Evolutionary conservation across 2,888 invertebrate genomes (phyloP).

Genomic region (Harpalus rufipes): DNA sequence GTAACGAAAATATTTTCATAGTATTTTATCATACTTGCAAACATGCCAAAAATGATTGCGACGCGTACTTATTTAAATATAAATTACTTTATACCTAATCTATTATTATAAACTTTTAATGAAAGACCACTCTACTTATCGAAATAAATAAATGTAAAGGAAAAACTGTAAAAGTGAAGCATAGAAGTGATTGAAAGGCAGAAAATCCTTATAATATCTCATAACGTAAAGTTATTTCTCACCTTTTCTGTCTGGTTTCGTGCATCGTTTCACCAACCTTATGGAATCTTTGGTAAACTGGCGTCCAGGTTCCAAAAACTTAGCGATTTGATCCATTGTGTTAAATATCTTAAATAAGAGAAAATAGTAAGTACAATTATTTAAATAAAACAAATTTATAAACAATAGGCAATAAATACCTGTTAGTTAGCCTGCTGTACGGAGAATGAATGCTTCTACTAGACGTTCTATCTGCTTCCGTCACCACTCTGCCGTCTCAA

Average conservation of each 20-base stretch:
- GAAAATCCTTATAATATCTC: not conserved
- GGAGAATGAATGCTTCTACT: slow-evolving; percentile 36
- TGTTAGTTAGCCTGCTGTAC: slow-evolving; percentile 57
- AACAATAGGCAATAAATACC: slow-evolving; percentile 60
- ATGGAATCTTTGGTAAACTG: slow-evolving; percentile 99
- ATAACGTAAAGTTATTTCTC: slow-evolving; percentile 69
- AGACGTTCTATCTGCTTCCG: slow-evolving; percentile 28
- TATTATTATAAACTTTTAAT: not conserved
- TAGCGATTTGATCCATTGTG: slow-evolving; percentile 97
- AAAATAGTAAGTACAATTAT: slow-evolving; percentile 40
- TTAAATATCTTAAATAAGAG: slow-evolving; percentile 67
- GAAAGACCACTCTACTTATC: not conserved
- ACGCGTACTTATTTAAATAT: not conserved
- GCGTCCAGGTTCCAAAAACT: slow-evolving; percentile 95
- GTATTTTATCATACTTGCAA: slow-evolving; percentile 10
- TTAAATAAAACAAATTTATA: slow-evolving; percentile 14
- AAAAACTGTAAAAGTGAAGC: slow-evolving; percentile 18
- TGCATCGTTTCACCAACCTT: slow-evolving; percentile 98
- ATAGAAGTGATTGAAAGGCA: not conserved
- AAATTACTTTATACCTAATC: not conserved
- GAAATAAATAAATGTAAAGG: not conserved
- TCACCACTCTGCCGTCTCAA: slow-evolving; percentile 50
- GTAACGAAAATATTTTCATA: not conserved
- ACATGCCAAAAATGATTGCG: slow-evolving; percentile 25
- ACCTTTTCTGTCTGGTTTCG: slow-evolving; percentile 99